Conservation (phyloP, 2,797 vertebrate species). For the Geotria australis region DNA sequence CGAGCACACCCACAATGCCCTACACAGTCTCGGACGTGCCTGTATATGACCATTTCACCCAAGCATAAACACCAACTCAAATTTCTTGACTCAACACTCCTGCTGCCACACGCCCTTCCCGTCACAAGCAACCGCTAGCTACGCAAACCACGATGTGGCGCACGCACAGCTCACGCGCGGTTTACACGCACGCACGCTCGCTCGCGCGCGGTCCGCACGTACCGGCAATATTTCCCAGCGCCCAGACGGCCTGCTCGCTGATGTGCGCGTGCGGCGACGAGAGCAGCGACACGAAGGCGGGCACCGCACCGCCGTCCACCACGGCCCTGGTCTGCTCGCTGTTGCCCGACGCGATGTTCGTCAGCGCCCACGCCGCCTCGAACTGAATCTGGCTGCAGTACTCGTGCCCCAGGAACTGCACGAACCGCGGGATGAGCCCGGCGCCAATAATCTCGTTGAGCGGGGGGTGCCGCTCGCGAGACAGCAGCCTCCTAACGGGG, state of each 20-base stretch:
- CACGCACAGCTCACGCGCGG: no score
- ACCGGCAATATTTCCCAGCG: slow-evolving; percentile 73
- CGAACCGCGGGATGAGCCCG: slow-evolving; percentile 32
- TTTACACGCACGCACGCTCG: slow-evolving; percentile 1
- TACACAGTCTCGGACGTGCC: no score
- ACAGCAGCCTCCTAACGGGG: slow-evolving; percentile 30
- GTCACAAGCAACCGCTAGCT: no score
- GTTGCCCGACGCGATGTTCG: slow-evolving; percentile 52
- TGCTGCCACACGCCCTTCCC: no score
- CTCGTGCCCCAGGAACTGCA: slow-evolving; percentile 23
- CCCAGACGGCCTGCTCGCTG: slow-evolving; percentile 62
- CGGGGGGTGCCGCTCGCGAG: slow-evolving; percentile 30
- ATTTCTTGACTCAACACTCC: background rate
- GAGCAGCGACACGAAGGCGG: slow-evolving; percentile 28
- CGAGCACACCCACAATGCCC: no score
- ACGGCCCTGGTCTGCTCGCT: slow-evolving; percentile 38
- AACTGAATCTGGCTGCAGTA: slow-evolving; percentile 33
- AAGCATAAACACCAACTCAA: no score
- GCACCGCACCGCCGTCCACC: slow-evolving; percentile 40
- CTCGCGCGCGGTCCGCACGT: no score
- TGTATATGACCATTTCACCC: no score
- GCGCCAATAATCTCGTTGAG: slow-evolving; percentile 26
- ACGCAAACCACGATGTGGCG: no score
- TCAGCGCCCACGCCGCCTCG: slow-evolving; percentile 61
- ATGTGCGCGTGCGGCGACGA: slow-evolving; percentile 32